Evolutionary conservation across 2,113 vertebrate genomes (phyloP).

Genomic region (Callithrix jacchus): DNA sequence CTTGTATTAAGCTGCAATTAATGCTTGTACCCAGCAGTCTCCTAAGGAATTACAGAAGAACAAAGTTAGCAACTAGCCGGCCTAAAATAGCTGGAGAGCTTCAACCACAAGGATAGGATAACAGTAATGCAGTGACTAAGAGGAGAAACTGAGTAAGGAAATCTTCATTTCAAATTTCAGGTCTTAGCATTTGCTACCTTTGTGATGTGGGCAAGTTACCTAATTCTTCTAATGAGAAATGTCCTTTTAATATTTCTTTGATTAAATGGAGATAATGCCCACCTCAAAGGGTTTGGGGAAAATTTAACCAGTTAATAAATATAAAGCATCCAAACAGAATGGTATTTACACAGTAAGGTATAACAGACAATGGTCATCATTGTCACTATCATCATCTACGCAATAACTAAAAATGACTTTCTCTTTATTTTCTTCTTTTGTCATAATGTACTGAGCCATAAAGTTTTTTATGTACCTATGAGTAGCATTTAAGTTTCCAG

Average conservation of each 20-base stretch:
- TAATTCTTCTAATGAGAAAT: background rate
- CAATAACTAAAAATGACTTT: background rate
- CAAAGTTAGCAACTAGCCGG: background rate
- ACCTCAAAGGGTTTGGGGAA: background rate
- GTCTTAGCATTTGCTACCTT: background rate
- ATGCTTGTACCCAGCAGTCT: background rate
- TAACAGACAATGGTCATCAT: too few species aligned
- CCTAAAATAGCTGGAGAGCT: background rate
- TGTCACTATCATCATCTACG: background rate
- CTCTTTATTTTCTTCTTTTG: background rate
- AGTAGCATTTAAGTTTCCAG: background rate
- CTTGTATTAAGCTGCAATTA: constrained; percentile 39
- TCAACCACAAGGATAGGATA: background rate
- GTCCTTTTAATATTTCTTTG: background rate
- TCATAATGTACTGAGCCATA: background rate
- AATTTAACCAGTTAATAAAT: background rate
- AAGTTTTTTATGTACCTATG: background rate
- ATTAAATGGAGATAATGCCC: background rate
- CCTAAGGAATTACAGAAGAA: constrained; percentile 28
- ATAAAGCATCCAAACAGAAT: background rate
- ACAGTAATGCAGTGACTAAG: background rate
- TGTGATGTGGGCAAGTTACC: background rate
- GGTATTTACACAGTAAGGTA: background rate
- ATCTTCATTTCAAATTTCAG: background rate
- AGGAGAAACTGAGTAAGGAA: background rate